phyloP scores from a whole-genome alignment of 2,113 vertebrate genomes.

The Romanogobio albipinnatus region DNA sequence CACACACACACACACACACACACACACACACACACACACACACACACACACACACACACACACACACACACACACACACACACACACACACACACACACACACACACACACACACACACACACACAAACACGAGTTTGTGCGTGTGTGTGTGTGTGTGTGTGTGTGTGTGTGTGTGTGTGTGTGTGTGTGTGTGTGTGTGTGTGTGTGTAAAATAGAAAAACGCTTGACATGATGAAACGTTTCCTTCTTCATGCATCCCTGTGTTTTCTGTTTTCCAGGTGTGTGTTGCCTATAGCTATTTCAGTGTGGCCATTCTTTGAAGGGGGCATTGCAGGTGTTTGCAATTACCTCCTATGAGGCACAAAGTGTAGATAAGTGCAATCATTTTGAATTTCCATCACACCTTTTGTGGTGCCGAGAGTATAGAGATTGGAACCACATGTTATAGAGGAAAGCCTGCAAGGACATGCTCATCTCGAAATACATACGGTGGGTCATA shows the following conservation, averaged over 20 bases:
- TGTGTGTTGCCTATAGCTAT: constrained; percentile 74
- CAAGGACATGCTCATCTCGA: constrained; percentile 19
- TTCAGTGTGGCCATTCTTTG: constrained; percentile 74
- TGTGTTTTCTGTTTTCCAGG: constrained; percentile 68
- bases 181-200: too few relatives aligned
- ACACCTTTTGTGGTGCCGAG: constrained; percentile 76
- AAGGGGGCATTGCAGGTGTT: constrained; percentile 76
- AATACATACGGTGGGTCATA: neutral
- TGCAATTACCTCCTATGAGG: constrained; percentile 81
- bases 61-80: too few relatives aligned
- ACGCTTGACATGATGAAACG: constrained; percentile 28
- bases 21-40: too few relatives aligned
- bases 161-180: too few relatives aligned
- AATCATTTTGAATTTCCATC: constrained; percentile 82
- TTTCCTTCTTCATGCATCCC: constrained; percentile 34
- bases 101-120: too few relatives aligned
- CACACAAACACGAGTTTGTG: too few relatives aligned
- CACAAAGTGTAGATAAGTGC: constrained; percentile 82
- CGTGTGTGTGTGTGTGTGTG: too few relatives aligned
- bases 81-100: too few relatives aligned
- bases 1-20: too few relatives aligned
- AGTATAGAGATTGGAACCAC: constrained; percentile 74
- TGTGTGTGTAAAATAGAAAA: constrained; percentile 17
- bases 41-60: too few relatives aligned
- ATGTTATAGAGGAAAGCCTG: constrained; percentile 57